Evolutionary conservation across 2,797 vertebrate species (phyloP), one percentile per base, ranked within the genome.

Genomic region (Cephalopachus bancanus): DNA sequence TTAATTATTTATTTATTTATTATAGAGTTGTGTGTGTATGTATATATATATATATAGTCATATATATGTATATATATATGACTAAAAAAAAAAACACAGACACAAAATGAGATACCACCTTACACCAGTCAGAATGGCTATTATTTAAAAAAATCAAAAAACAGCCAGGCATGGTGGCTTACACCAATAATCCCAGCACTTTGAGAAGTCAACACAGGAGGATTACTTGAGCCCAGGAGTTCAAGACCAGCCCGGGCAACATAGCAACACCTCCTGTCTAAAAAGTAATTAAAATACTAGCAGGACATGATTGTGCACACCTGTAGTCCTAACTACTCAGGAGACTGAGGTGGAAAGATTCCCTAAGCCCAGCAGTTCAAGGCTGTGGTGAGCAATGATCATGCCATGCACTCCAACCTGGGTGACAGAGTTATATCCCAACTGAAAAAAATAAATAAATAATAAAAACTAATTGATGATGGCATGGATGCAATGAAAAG

Each of bases 281-380:
- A 67, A 67, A 65, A 64, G n/a, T n/a, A 33, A n/a, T 9, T n/a
- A 7, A 33, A 69, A 67, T 16, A 69, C 4, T 69, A 33, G 7
- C 15, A 17, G 30, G 65, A 7, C 0, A 0, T 33, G 3, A n/a
- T 33, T 30, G 15, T 0, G 3, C 65, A 33, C 19, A n/a, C 30
- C 65, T 33, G 65, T 17, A 0, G 30, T 69, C 30, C 30, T n/a
- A 69, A 16, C 65, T 33, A 33, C 16, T 69, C 65, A 17, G 65
- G 65, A 69, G 65, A 3, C 65, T 69, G 65, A 33, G 65, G 65
- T 16, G n/a, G 30, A n/a, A 69, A 16, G 30, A 33, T n/a, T n/a
- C 8, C 30, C n/a, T 33, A 3, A 69, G 16, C 65, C 65, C 30
- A 33, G 28, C 30, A 69, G 7, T 3, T 33, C 10, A 16, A 69